A percentile compares a stretch with the other conserved stretches of the same genome.
phyloP scores from a whole-genome alignment of 2,797 vertebrate species.

The Oreonectes daqikongensis region DNA sequence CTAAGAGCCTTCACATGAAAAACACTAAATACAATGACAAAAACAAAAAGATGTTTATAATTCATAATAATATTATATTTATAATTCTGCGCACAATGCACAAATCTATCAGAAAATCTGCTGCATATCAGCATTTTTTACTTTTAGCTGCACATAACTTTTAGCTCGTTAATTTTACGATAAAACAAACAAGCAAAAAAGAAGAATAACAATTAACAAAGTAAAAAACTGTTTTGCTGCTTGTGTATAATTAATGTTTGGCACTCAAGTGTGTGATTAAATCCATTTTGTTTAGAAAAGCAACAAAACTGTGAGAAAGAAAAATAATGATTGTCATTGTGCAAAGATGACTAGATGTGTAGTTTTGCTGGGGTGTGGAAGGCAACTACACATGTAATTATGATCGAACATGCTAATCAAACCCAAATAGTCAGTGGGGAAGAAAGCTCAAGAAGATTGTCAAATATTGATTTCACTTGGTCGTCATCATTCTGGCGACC shows the following conservation, averaged over 20 bases:
- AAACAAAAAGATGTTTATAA: conserved; percentile 10
- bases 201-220: conserved; percentile 61
- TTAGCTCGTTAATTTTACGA: conserved; percentile 53
- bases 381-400: conserved; percentile 74
- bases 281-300: conserved; percentile 70
- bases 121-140: neutral
- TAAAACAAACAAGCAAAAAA: conserved; percentile 45
- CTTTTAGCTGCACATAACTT: too few relatives aligned
- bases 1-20: conserved; percentile 67
- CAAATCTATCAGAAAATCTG: neutral
- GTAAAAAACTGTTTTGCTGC: conserved; percentile 61
- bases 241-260: conserved; percentile 70
- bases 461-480: conserved; percentile 60
- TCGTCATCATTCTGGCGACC: conserved; percentile 43
- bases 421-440: conserved; percentile 57
- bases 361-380: conserved; percentile 65
- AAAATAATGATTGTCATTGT: conserved; percentile 72
- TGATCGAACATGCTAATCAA: conserved; percentile 70
- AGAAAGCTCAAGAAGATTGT: conserved; percentile 56
- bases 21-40: conserved; percentile 68
- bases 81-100: neutral
- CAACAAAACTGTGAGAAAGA: conserved; percentile 33
- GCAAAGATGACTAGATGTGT: conserved; percentile 67
- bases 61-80: neutral
- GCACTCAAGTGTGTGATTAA: conserved; percentile 68